phyloP scores from a whole-genome alignment of 2,797 vertebrate species.

The Tangara arthus region DNA sequence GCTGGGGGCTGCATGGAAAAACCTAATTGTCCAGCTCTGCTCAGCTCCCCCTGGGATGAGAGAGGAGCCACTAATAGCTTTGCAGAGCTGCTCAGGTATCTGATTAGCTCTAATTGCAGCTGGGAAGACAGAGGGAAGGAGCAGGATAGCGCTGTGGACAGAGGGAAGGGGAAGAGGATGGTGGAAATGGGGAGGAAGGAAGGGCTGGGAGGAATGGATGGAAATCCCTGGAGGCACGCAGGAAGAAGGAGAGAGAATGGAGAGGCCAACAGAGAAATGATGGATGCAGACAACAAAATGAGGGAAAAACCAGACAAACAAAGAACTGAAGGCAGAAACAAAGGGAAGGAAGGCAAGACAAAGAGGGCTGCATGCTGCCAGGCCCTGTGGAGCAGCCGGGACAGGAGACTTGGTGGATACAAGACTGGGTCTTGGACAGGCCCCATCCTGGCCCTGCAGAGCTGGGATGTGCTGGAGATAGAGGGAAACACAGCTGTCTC shows the following conservation, averaged over 20 bases:
- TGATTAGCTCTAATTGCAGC: conserved; percentile 80
- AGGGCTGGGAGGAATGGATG: neutral
- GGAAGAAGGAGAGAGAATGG: neutral
- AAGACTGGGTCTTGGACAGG: neutral
- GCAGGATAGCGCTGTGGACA: fast-evolving
- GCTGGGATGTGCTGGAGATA: neutral
- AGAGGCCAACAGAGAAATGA: neutral
- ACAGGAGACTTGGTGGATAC: neutral
- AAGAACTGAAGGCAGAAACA: conserved; percentile 11
- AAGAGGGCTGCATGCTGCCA: neutral
- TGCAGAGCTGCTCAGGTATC: conserved; percentile 75
- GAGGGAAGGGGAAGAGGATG: neutral
- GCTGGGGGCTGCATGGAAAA: conserved; percentile 56
- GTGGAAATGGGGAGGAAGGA: neutral
- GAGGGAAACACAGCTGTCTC: neutral
- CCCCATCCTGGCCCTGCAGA: fast-evolving
- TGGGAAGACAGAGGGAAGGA: conserved; percentile 34
- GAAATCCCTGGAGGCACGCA: fast-evolving
- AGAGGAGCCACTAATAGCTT: conserved; percentile 71
- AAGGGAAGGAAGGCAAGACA: neutral
- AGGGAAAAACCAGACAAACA: neutral
- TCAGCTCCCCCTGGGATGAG: conserved; percentile 67
- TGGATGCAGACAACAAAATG: neutral
- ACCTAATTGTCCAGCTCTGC: conserved; percentile 75
- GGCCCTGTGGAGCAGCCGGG: fast-evolving